Evolutionary conservation across 1,140 invertebrate genomes (phyloP).

Genomic region (Drosophila sucinea): DNA sequence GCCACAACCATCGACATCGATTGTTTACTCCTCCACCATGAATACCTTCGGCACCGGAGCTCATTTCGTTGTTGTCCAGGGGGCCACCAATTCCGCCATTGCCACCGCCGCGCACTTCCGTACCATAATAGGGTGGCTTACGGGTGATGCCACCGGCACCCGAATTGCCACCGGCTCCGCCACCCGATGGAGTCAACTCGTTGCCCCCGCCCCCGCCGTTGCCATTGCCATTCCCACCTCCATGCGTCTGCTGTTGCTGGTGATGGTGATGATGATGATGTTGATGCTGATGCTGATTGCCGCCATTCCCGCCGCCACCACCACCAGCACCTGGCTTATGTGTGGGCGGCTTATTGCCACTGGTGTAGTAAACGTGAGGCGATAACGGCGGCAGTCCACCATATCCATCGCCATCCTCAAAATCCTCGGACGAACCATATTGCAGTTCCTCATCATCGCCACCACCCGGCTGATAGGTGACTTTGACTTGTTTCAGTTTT

Average conservation of each 20-base stretch:
- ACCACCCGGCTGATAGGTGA: conserved; percentile 77
- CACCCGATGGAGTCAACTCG: conserved; percentile 11
- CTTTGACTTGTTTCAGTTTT: conserved; percentile 83
- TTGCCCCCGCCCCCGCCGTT: neutral
- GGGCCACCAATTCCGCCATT: conserved; percentile 67
- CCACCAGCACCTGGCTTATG: conserved; percentile 62
- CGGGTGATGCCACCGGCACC: conserved; percentile 56
- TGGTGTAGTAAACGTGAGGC: conserved; percentile 78
- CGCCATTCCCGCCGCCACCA: conserved; percentile 30
- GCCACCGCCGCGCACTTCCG: conserved; percentile 29
- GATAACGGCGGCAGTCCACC: conserved; percentile 69
- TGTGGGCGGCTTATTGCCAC: conserved; percentile 74
- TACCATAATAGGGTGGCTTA: conserved; percentile 57
- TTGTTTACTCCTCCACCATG: conserved; percentile 15
- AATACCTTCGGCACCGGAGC: conserved; percentile 47
- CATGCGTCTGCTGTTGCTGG: conserved; percentile 55
- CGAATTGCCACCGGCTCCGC: conserved; percentile 2
- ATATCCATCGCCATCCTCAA: conserved; percentile 71
- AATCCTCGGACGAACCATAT: conserved; percentile 81
- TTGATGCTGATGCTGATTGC: conserved; percentile 68
- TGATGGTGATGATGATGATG: conserved; percentile 66
- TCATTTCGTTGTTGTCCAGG: conserved; percentile 66
- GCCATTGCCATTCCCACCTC: conserved; percentile 17
- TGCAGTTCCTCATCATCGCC: conserved; percentile 75
- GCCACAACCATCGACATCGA: conserved; percentile 34